Evolutionary conservation across 2,888 invertebrate genomes (phyloP).

Genomic region (Corbicula japonica): DNA sequence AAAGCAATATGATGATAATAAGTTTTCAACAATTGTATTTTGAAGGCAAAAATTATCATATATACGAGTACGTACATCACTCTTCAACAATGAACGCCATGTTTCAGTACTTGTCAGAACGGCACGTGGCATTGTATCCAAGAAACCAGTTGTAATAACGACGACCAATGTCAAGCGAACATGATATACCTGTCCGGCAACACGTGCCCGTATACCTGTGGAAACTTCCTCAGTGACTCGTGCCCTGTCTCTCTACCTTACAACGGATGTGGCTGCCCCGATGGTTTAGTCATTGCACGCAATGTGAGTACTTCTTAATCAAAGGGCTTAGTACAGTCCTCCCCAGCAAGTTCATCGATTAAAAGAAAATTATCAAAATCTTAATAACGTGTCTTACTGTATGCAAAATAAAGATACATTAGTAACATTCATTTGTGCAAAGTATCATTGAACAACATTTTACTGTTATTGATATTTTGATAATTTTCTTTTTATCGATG

Average conservation of each 20-base stretch:
- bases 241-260: conserved; percentile 2
- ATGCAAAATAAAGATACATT: neutral
- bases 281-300: conserved; percentile 39
- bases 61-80: too few species aligned
- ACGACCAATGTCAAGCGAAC: conserved; percentile 46
- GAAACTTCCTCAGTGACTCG: conserved; percentile 11
- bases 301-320: conserved; percentile 34
- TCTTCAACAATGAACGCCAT: neutral
- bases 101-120: conserved; percentile 53
- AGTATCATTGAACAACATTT: too few species aligned
- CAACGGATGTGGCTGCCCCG: conserved; percentile 56
- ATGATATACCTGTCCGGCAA: conserved; percentile 22
- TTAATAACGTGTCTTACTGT: neutral
- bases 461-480: too few species aligned
- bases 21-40: neutral
- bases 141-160: conserved; percentile 39
- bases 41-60: too few species aligned
- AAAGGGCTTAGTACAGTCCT: too few species aligned
- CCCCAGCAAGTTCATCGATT: too few species aligned
- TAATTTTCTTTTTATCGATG: too few species aligned
- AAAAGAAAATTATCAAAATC: neutral
- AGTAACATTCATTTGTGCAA: too few species aligned
- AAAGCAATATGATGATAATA: neutral
- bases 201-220: conserved; percentile 46
- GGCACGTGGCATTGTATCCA: conserved; percentile 56